Evolutionary conservation across 2,888 invertebrate species (phyloP).

Genomic region (Dryobota labecula): DNA sequence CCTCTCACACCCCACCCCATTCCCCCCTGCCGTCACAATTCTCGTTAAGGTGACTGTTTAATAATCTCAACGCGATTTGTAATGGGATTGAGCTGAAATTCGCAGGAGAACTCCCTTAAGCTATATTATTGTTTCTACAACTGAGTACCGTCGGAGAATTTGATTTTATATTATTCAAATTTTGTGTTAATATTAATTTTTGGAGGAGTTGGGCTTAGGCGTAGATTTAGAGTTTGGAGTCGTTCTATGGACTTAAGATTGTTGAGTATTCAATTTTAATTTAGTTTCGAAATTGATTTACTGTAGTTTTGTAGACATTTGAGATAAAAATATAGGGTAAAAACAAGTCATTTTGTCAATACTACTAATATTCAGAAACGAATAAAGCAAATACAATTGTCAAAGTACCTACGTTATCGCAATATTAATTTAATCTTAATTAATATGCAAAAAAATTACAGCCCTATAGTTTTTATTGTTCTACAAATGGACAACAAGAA

Average conservation of each 20-base stretch:
- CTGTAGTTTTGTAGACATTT: background rate
- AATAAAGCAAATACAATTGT: too few relatives aligned
- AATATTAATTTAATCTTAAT: too few relatives aligned
- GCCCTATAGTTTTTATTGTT: conserved; percentile 6
- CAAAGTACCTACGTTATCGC: too few relatives aligned
- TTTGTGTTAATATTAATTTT: conserved; percentile 65
- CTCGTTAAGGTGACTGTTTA: conserved; percentile 86
- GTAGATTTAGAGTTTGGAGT: conserved; percentile 5
- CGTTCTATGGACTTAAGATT: conserved; percentile 6
- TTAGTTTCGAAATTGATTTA: background rate
- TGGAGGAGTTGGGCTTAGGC: conserved; percentile 42
- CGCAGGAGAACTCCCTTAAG: conserved; percentile 70
- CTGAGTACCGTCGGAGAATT: conserved; percentile 70
- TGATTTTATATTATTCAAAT: conserved; percentile 67
- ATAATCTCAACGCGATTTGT: conserved; percentile 85
- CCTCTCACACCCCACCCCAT: conserved; percentile 13
- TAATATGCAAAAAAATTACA: background rate
- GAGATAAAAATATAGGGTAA: too few relatives aligned
- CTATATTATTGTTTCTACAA: conserved; percentile 76
- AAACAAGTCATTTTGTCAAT: too few relatives aligned
- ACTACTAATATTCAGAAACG: too few relatives aligned
- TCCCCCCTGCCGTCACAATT: conserved; percentile 69
- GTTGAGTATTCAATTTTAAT: conserved; percentile 16
- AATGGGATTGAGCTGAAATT: conserved; percentile 83
- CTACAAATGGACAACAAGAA: conserved; percentile 24